Evolutionary conservation across 2,113 vertebrate genomes (phyloP).

Genomic region (Chloroceryle aenea): DNA sequence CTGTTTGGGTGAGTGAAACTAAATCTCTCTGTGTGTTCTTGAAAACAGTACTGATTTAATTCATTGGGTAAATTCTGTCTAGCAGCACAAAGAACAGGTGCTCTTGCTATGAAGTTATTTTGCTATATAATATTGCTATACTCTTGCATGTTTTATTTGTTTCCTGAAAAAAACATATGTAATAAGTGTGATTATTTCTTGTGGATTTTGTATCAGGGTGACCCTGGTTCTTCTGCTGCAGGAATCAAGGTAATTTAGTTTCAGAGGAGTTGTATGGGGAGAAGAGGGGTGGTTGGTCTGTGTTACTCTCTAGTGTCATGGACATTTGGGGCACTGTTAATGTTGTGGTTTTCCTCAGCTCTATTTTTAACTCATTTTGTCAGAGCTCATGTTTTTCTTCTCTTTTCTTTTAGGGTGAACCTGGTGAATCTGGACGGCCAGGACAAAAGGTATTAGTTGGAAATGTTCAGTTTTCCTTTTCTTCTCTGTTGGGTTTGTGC

Average conservation of each 20-base stretch:
- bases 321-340: not conserved
- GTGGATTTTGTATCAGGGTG: conserved; percentile 84
- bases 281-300: not conserved
- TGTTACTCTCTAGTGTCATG: not conserved
- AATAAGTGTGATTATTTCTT: conserved; percentile 46
- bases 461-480: not conserved
- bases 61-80: not conserved
- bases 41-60: not conserved
- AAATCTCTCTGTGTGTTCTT: not conserved
- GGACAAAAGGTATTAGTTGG: conserved; percentile 89
- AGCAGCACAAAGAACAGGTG: not conserved
- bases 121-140: not conserved
- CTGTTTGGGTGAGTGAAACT: not conserved
- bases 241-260: conserved; percentile 91
- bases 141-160: not conserved
- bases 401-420: conserved; percentile 87
- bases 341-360: not conserved
- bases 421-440: conserved; percentile 91
- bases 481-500: not conserved
- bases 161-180: not conserved
- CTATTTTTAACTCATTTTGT: not conserved
- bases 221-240: conserved; percentile 95
- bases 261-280: not conserved
- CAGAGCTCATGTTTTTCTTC: not conserved
- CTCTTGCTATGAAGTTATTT: not conserved